Base-by-base conservation (phyloP, 2,113 vertebrate genomes). In the Pipa parva region DNA sequence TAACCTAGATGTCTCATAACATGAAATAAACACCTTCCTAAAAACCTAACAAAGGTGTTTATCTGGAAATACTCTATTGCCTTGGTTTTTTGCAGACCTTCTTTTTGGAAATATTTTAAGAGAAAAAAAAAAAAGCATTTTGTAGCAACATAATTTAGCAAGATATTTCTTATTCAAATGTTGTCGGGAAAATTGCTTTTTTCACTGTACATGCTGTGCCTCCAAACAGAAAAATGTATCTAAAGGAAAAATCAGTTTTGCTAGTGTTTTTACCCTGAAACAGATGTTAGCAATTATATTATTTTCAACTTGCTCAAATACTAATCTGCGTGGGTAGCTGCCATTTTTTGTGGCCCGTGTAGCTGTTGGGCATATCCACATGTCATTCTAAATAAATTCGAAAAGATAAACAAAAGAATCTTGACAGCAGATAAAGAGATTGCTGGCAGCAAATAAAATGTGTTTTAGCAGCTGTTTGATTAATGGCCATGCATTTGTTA, bases 281-380 rank as follows among this genome's bases (percentile, higher is more conserved):
- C 39, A 42, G 39, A n/a, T 42, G 33, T 36, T 42, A 2, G 39
- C 39, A 42, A 27, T 54, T 54, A 52, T 25, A 20, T 13, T 52
- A 15, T 58, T 58, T 18, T 29, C 29, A 21, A 8, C 59, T 31
- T 18, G 11, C 59, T 62, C 20, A 27, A 42, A 26, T 22, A 17
- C 21, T 37, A 39, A 15, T 59, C 20, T 49, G 42, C 27, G 42
- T 31, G 45, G 60, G 46, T 63, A 36, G 48, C 48, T 51, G 48
- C 15, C 61, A 63, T 51, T 37, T 50, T 63, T 52, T 20, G 13
- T n/a, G n/a, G n/a, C 51, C 31, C 37, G 37, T 21, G 21, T 18
- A 63, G 61, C 48, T 33, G 7, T 36, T 52, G 24, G 61, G 61
- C 61, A 52, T 8, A 26, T 63, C 18, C 61, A 63, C 21, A 52